phyloP scores from a whole-genome alignment of 2,888 invertebrate species.

The Drosophila robusta region DNA sequence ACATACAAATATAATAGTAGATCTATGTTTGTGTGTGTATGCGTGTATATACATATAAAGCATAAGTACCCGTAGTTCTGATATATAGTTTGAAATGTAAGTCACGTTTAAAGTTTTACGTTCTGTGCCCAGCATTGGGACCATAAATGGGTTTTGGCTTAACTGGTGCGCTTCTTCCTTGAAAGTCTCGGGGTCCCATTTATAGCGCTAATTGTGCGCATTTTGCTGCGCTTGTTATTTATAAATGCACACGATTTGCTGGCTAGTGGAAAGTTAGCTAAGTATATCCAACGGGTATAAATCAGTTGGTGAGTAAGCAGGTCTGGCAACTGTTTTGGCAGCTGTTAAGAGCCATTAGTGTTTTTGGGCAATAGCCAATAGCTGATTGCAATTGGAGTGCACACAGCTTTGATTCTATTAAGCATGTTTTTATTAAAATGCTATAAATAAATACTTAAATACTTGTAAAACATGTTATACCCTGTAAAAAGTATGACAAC shows the following conservation, averaged over 20 bases:
- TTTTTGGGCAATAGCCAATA: slow-evolving; percentile 48
- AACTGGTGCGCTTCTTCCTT: slow-evolving; percentile 24
- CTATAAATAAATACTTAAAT: slow-evolving; percentile 9
- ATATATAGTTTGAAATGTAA: slow-evolving; percentile 62
- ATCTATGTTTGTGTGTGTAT: background rate
- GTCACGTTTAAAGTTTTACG: slow-evolving; percentile 76
- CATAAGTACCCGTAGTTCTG: slow-evolving; percentile 10
- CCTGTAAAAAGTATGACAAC: background rate
- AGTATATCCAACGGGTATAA: slow-evolving; percentile 18
- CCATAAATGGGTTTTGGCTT: slow-evolving; percentile 65
- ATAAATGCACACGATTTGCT: slow-evolving; percentile 62
- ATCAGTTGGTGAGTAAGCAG: background rate
- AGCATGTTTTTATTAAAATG: slow-evolving; percentile 16
- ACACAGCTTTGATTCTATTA: slow-evolving; percentile 22
- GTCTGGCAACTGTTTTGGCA: slow-evolving; percentile 23
- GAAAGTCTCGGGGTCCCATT: slow-evolving; percentile 60
- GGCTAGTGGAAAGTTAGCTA: slow-evolving; percentile 6
- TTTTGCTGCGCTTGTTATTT: slow-evolving; percentile 75
- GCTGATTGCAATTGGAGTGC: slow-evolving; percentile 29
- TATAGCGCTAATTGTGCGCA: slow-evolving; percentile 76
- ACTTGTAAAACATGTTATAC: slow-evolving; percentile 1
- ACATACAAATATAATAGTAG: slow-evolving; percentile 1
- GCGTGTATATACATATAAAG: background rate
- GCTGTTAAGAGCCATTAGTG: slow-evolving; percentile 53
- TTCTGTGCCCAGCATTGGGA: slow-evolving; percentile 42